These are phyloP conservation scores for Rosalia funebris DNA, from an alignment of 2,888 invertebrate genomes.

Conservation along the genomic window DNA sequence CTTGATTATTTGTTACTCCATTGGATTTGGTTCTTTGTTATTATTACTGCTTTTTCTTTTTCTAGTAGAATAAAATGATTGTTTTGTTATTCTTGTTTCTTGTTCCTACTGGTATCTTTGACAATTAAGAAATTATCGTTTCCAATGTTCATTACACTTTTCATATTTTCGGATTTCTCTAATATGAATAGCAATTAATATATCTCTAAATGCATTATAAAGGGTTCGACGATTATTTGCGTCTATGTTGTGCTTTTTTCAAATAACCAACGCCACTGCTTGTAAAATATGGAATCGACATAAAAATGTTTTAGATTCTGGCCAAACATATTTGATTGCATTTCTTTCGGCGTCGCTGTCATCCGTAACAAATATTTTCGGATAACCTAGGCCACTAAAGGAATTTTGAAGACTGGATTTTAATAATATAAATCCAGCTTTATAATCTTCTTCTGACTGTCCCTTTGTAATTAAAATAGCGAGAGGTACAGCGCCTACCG, in stretches of 20 bases:
- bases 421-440: slow-evolving; percentile 21
- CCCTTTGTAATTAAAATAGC: slow-evolving; percentile 26
- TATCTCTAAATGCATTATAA: slow-evolving; percentile 14
- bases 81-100: too few species aligned
- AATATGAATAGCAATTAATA: too few species aligned
- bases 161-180: too few species aligned
- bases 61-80: too few species aligned
- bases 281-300: slow-evolving; percentile 21
- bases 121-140: too few species aligned
- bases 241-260: slow-evolving; percentile 17
- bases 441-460: slow-evolving; percentile 9
- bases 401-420: slow-evolving; percentile 6
- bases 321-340: slow-evolving; percentile 13
- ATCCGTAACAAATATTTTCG: slow-evolving; percentile 27
- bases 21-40: too few species aligned
- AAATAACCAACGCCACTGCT: slow-evolving; percentile 21
- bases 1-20: too few species aligned
- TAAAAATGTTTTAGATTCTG: slow-evolving; percentile 12
- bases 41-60: too few species aligned
- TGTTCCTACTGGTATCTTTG: too few species aligned
- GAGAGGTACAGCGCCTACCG: slow-evolving; percentile 22
- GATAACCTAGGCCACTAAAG: slow-evolving; percentile 19
- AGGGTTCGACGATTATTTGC: slow-evolving; percentile 6
- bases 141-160: too few species aligned
- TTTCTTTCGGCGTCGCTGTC: slow-evolving; percentile 8